phyloP scores from a whole-genome alignment of 1,140 invertebrate species.

The Tachypleus tridentatus region DNA sequence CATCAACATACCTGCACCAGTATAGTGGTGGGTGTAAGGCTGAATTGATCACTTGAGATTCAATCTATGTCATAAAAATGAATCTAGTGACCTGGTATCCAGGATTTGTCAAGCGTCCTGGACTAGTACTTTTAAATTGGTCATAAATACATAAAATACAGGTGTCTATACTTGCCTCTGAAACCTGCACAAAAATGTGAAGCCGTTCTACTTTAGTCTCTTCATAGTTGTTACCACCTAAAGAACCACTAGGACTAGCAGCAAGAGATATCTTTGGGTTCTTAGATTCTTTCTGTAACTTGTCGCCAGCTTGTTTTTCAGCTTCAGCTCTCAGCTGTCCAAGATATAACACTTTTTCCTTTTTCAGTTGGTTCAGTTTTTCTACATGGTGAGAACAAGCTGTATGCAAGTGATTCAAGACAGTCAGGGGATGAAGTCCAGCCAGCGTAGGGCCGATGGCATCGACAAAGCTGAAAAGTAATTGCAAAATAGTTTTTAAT shows the following conservation, averaged over 20 bases:
- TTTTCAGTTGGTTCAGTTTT: slow-evolving; percentile 73
- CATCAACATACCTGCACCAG: too few species aligned
- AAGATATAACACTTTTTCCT: slow-evolving; percentile 57
- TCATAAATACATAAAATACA: background rate
- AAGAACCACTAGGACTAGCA: slow-evolving; percentile 14
- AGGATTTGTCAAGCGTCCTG: too few species aligned
- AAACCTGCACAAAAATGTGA: slow-evolving; percentile 64
- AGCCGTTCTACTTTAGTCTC: slow-evolving; percentile 67
- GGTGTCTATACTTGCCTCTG: slow-evolving; percentile 45
- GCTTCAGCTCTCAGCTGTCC: slow-evolving; percentile 39
- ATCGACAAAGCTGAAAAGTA: slow-evolving; percentile 55
- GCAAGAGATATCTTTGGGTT: slow-evolving; percentile 3
- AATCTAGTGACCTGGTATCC: too few species aligned
- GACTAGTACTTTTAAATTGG: slow-evolving; percentile 2
- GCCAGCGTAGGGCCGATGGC: slow-evolving; percentile 72
- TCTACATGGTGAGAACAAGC: slow-evolving; percentile 72
- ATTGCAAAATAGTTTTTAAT: too few species aligned
- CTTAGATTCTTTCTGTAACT: slow-evolving; percentile 1
- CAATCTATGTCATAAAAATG: too few species aligned
- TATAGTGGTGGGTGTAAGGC: too few species aligned
- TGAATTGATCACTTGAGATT: too few species aligned
- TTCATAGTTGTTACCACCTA: slow-evolving; percentile 48
- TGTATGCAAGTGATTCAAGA: slow-evolving; percentile 77
- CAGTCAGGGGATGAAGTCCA: slow-evolving; percentile 72
- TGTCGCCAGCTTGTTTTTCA: slow-evolving; percentile 10